Base-by-base conservation (phyloP, 2,797 vertebrate species). In the Selene dorsalis region DNA sequence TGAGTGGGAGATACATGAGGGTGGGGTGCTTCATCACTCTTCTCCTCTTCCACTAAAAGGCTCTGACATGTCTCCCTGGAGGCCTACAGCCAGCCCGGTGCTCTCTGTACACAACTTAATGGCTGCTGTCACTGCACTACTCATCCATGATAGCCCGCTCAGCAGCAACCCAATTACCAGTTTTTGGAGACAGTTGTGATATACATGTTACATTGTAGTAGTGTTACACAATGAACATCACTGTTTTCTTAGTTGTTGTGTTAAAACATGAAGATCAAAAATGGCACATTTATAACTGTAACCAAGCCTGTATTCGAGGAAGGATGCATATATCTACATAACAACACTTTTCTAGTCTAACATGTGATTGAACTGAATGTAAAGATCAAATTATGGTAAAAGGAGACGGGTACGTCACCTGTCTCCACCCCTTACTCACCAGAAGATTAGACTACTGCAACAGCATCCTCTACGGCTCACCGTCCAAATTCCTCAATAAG, bases 91-190 rank as follows among this genome's bases (percentile, higher is more conserved):
- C 87, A 84, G 90, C 80, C 81, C 84, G 89, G 82, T 89, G 85
- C 88, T 87, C 86, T 91, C 89, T 89, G 91, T 93, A 90, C 90
- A 92, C 89, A 88, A 87, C 88, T 88, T 91, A 94, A 93, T 93
- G 90, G 90, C 87, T 89, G 82, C 90, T 90, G 91, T 93, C 92
- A 93, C 88, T 87, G 89, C 88, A 89, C 88, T 89, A 83, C 89
- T 92, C 92, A 92, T 88, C 87, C 80, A 87, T 87, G 91, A 88
- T 90, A 84, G 82, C 86, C 76, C 1, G 58, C 76, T 89, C 91
- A 90, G 79, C 76, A 72, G 84, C 87, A 87, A 75, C 82, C 87
- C 90, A 93, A 93, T 93, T 89, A 91, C 79, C 80, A 76, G 58
- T 75, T 88, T 89, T 87, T 77, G 67, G 41, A 82, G 73, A 79